These are phyloP conservation scores for Microplitis deprimator DNA, from an alignment of 2,888 invertebrate species.

Conservation along the genomic window DNA sequence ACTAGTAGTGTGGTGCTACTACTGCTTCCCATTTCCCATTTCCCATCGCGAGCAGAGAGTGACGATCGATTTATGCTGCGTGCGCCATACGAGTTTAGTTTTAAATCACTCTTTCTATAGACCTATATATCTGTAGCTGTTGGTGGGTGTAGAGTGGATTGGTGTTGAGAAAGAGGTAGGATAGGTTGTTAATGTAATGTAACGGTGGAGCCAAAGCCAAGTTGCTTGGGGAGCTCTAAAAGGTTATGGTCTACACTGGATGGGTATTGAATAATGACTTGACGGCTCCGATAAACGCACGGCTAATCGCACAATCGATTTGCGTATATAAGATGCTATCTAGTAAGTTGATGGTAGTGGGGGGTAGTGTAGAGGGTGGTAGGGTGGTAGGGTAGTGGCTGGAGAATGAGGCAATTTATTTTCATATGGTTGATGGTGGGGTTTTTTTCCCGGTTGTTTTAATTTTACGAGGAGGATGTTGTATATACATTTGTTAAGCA, in stretches of 20 bases:
- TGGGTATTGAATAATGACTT: slow-evolving; percentile 35
- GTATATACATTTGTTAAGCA: slow-evolving; percentile 17
- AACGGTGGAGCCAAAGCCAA: slow-evolving; percentile 5
- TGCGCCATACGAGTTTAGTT: slow-evolving; percentile 19
- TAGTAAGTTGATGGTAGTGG: too few relatives aligned
- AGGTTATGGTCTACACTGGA: slow-evolving; percentile 5
- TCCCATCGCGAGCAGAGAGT: slow-evolving; percentile 14
- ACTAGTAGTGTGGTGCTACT: not conserved
- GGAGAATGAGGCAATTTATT: not conserved
- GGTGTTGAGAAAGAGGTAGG: not conserved
- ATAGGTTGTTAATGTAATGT: not conserved
- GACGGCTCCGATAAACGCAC: slow-evolving; percentile 12
- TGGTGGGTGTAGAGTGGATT: not conserved
- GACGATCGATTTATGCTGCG: slow-evolving; percentile 38
- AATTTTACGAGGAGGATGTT: not conserved
- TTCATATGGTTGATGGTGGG: not conserved
- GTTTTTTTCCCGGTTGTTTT: not conserved
- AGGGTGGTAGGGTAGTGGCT: not conserved
- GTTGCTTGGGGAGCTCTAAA: not conserved
- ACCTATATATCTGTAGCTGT: too few relatives aligned
- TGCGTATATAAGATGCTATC: slow-evolving; percentile 3
- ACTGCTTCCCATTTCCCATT: not conserved
- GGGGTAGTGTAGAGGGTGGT: not conserved
- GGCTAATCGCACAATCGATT: slow-evolving; percentile 31
- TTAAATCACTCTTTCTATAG: not conserved